Base-by-base conservation (phyloP, 2,797 vertebrate species). In the Crenuchus spilurus region DNA sequence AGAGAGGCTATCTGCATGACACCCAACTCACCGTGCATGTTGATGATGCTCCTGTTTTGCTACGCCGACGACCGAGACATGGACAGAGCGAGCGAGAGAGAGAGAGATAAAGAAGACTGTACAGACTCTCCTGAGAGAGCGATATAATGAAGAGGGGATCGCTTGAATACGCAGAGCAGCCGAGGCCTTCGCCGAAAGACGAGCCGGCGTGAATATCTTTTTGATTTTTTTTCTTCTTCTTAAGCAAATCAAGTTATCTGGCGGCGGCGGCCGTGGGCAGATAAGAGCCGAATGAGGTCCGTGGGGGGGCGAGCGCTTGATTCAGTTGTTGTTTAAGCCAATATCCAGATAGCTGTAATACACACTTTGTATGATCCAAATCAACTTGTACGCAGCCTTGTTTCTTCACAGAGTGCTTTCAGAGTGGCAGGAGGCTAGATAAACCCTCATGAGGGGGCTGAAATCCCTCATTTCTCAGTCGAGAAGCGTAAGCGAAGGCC, bases 1-100 rank as follows among this genome's bases (percentile, higher is more conserved):
- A 91, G 82, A 86, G 80, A 57, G 88, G 88, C 91, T 94, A 94
- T 94, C 93, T 93, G 92, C 93, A 94, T 93, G 94, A 93, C 90
- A 92, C 91, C 87, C 78, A 49, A 92, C 93, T 83, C 92, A 88
- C 88, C 82, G 87, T 89, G 93, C 93, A 94, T 94, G 91, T 94
- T 94, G 94, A 95, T 94, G 89, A 90, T 87, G 91, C 90, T 90
- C 88, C 83, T 85, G 89, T n/a, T 89, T 89, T 87, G 83, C 84
- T 85, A 18, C 80, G 57, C 8, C 79, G 81, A 33, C 42, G 39
- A 68, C 49, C 7, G 62, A n/a, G 68, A 74, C 84, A 85, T 70
- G 2, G 49, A 74, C 80, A 84, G 85, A 20, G 20, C 16, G 42
- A 33, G 16, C 51, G n/a, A 62, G 13, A 13, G 49, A 46, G 51